Base-by-base conservation (phyloP, 1,140 invertebrate species). In the Stenopsyche tienmushanensis region DNA sequence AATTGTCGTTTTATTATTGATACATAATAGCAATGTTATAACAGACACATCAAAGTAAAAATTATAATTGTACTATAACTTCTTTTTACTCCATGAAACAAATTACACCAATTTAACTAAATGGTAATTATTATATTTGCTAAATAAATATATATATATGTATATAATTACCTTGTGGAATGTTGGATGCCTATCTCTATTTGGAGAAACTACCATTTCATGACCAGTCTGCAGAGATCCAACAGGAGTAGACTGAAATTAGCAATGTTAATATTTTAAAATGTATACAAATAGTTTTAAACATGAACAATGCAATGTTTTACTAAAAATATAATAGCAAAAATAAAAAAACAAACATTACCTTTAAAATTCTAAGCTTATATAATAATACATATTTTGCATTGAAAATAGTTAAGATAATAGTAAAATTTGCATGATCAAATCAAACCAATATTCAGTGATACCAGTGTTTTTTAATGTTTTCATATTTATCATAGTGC, bases 141-240 rank as follows among this genome's bases (percentile, higher is more conserved):
- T n/a, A n/a, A 47, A 47, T 47, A 15, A 47, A 47, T 26, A 42
- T 54, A 26, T 45, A 15, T 64, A 29, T 45, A 24, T 42, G n/a
- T 23, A 55, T 26, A 69, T 67, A 67, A 73, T 82, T 86, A 91
- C 91, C 90, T 93, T 93, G 76, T 88, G 86, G 76, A 87, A 86
- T 71, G 86, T 80, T 73, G 88, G 85, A 82, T 91, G 88, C 76
- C 90, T 83, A 81, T 93, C 92, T 75, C 91, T 85, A 81, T 92
- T 93, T 64, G 92, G 92, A 72, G 92, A 94, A 71, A 93, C 89
- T 62, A 94, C 86, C 59, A 92, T 87, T 82, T 95, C 93, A 75
- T 94, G 92, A 72, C 88, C 89, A 67, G 91, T 93, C 82, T 93
- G 91, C 72, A 94, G 82, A 47, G 93, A 95, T 73, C 91, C 92